Base-by-base conservation (phyloP, 2,888 invertebrate species). In the Sinelater perroti region DNA sequence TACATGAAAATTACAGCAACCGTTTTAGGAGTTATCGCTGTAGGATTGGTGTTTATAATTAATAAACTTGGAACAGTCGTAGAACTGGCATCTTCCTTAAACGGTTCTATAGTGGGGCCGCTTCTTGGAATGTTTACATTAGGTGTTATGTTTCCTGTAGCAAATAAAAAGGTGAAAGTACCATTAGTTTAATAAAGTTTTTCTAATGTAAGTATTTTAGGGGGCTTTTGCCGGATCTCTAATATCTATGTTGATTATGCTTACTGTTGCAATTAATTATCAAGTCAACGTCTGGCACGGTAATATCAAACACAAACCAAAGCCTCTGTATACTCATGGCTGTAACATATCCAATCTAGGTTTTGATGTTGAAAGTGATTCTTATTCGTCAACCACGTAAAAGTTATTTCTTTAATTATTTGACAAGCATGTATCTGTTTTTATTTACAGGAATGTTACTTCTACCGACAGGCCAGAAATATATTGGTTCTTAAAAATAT, bases 121-220 rank as follows among this genome's bases (percentile, higher is more conserved):
- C 0, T 86, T 6, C 76, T 88, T 1, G 88, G 87, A 0, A 75
- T 87, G 0, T 88, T 88, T 66, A 81, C 85, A 0, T 72, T 87
- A 26, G 88, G 88, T 6, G 85, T 89, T 67, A 80, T 88, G 18
- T 82, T 86, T 56, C 86, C 88, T 0, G 84, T 83, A 67, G 83
- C 83, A 1, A 85, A 85, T 61, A 81, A 82, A 67, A 81, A 82
- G 44, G 83, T n/a, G n/a, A n/a, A n/a, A n/a, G n/a, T n/a, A n/a
- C n/a, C n/a, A n/a, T n/a, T n/a, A n/a, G n/a, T n/a, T n/a, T n/a
- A n/a, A n/a, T n/a, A n/a, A n/a, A n/a, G n/a, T 10, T 2, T 33
- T 33, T 33, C n/a, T n/a, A n/a, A n/a, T n/a, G n/a, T n/a, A n/a
- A n/a, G n/a, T n/a, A 53, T 74, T 75, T 14, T 71, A 83, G 81